phyloP scores from a whole-genome alignment of 1,140 invertebrate species.

The Zaprionus africanus region DNA sequence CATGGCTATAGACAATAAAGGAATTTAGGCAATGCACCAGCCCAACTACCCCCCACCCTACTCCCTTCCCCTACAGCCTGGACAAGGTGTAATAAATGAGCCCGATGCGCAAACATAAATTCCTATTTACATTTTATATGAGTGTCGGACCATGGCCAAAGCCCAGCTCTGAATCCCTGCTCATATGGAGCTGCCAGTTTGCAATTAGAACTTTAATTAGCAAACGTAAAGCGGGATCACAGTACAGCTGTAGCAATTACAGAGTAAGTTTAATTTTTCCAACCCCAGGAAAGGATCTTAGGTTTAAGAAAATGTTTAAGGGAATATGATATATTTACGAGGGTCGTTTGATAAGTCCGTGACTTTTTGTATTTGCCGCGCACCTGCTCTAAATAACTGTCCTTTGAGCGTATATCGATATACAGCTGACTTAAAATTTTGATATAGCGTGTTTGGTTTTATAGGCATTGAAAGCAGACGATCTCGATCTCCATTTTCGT shows the following conservation, averaged over 20 bases:
- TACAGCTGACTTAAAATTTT: too few relatives aligned
- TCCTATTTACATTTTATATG: slow-evolving; percentile 12
- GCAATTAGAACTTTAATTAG: slow-evolving; percentile 8
- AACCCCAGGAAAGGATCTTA: not conserved
- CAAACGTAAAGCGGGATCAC: not conserved
- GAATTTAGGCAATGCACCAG: not conserved
- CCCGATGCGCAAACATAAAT: slow-evolving; percentile 8
- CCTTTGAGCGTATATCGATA: too few relatives aligned
- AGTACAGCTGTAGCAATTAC: not conserved
- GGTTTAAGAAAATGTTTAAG: not conserved
- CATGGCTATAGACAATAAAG: slow-evolving; percentile 27
- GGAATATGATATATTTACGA: too few relatives aligned
- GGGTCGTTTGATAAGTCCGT: too few relatives aligned
- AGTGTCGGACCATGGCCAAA: not conserved
- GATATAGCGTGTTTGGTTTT: too few relatives aligned
- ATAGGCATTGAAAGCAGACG: too few relatives aligned
- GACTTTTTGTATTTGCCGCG: too few relatives aligned
- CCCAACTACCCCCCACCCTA: not conserved
- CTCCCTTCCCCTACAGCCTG: not conserved
- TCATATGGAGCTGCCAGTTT: not conserved
- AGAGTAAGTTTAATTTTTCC: not conserved
- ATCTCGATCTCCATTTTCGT: too few relatives aligned
- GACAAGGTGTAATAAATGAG: slow-evolving; percentile 6
- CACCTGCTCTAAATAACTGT: too few relatives aligned
- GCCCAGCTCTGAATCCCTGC: not conserved